Evolutionary conservation across 2,797 vertebrate genomes (phyloP).

Genomic region (Xerus rutilus): DNA sequence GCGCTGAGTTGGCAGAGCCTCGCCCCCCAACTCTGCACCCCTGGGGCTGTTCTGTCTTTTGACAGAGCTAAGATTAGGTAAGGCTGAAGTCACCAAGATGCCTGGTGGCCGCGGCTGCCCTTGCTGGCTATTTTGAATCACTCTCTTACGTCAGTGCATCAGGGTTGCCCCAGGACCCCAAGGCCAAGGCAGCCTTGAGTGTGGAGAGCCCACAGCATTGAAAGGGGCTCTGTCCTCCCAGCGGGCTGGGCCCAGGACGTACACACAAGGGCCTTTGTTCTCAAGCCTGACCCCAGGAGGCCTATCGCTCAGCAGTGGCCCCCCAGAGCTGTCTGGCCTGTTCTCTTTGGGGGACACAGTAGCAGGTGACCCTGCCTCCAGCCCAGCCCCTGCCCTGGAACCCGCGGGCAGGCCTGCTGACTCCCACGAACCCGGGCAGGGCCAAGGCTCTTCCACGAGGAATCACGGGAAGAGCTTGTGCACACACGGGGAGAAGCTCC

Average conservation of each 20-base stretch:
- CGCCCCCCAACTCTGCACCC: too few species aligned
- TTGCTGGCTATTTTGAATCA: neutral
- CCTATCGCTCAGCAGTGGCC: neutral
- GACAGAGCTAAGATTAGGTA: neutral
- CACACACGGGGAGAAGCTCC: neutral
- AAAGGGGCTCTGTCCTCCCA: slow-evolving; percentile 65
- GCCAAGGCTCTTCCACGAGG: too few species aligned
- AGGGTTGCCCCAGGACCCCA: neutral
- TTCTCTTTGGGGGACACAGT: fast-evolving
- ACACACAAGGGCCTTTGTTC: slow-evolving; percentile 70
- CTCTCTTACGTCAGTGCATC: neutral
- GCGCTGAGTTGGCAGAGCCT: fast-evolving
- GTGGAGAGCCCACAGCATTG: neutral
- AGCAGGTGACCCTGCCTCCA: neutral
- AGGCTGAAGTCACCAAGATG: neutral
- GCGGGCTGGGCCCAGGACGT: neutral
- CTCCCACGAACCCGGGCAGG: too few species aligned
- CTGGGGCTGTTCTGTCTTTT: neutral
- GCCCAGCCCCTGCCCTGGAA: neutral
- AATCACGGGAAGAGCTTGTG: too few species aligned
- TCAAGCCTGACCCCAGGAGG: neutral
- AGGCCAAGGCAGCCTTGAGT: neutral
- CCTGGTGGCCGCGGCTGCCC: fast-evolving
- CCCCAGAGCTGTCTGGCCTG: neutral
- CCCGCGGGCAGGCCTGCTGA: neutral